These are phyloP conservation scores for Pyrgilauda ruficollis DNA, from an alignment of 2,113 vertebrate species.

Conservation along the genomic window DNA sequence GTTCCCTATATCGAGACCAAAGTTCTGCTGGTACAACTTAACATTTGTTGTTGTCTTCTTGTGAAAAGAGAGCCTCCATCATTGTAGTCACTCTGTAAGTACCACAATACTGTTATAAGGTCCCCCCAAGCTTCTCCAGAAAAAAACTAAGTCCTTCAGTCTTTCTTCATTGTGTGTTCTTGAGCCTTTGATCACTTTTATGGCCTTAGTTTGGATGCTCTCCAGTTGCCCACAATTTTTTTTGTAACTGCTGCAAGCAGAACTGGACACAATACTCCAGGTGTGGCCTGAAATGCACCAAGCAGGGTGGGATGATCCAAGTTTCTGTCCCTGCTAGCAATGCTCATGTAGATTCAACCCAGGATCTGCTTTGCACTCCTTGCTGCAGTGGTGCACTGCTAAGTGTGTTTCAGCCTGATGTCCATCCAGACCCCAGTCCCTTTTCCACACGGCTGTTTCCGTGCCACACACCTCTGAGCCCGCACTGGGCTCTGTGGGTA, in stretches of 20 bases:
- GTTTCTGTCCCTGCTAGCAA: background rate
- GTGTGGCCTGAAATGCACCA: background rate
- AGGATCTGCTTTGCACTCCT: background rate
- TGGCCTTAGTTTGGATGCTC: background rate
- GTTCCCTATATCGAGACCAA: background rate
- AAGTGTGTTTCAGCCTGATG: background rate
- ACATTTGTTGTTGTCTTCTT: background rate
- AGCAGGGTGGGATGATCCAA: background rate
- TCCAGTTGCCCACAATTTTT: background rate
- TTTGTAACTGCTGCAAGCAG: background rate
- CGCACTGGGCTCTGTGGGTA: background rate
- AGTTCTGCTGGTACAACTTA: background rate
- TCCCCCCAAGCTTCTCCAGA: rapidly evolving
- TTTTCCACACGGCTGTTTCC: background rate
- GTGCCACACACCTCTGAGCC: too few species aligned
- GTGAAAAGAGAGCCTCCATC: background rate
- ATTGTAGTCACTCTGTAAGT: background rate
- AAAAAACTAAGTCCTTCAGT: background rate
- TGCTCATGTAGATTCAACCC: background rate
- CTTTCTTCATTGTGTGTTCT: background rate
- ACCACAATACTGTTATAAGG: background rate
- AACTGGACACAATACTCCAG: background rate
- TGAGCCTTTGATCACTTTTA: background rate
- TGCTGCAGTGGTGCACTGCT: background rate
- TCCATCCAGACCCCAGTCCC: background rate